Conservation (phyloP, 2,113 vertebrate species). For the Bufo gargarizans region DNA sequence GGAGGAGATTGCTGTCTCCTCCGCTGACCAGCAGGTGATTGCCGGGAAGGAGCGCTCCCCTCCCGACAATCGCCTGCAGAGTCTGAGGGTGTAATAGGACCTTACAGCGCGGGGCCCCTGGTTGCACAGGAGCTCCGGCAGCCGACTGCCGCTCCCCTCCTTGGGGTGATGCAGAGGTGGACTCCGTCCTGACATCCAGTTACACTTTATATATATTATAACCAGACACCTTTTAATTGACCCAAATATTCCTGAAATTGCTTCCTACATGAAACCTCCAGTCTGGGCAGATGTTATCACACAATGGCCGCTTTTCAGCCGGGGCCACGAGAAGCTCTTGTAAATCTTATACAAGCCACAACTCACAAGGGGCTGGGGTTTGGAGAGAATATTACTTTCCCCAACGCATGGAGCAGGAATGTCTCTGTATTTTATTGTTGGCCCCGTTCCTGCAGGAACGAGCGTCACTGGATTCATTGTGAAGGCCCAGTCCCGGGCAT, state of each 20-base stretch:
- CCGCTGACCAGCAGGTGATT: too few relatives aligned
- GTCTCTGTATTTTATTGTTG: slow-evolving; percentile 32
- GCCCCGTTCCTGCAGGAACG: slow-evolving; percentile 7
- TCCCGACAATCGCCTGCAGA: too few relatives aligned
- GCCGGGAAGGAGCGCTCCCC: too few relatives aligned
- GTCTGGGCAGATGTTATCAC: slow-evolving; percentile 36
- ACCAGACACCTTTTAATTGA: slow-evolving; percentile 39
- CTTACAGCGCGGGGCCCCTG: not conserved
- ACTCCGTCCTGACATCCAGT: not conserved
- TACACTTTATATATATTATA: not conserved
- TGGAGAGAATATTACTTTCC: slow-evolving; percentile 28
- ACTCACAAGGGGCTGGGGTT: slow-evolving; percentile 4
- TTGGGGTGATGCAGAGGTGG: not conserved
- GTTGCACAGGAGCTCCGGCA: not conserved
- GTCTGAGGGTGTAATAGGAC: too few relatives aligned
- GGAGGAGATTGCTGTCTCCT: too few relatives aligned
- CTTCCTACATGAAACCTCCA: not conserved
- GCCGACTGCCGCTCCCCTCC: not conserved
- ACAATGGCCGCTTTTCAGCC: slow-evolving; percentile 31
- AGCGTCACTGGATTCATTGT: not conserved
- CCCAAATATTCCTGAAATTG: not conserved
- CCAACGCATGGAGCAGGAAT: not conserved
- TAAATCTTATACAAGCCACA: slow-evolving; percentile 31
- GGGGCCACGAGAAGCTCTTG: slow-evolving; percentile 2
- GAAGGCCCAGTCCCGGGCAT: not conserved